Conservation (phyloP, 1,140 invertebrate species). For the Drosophila repleta region DNA sequence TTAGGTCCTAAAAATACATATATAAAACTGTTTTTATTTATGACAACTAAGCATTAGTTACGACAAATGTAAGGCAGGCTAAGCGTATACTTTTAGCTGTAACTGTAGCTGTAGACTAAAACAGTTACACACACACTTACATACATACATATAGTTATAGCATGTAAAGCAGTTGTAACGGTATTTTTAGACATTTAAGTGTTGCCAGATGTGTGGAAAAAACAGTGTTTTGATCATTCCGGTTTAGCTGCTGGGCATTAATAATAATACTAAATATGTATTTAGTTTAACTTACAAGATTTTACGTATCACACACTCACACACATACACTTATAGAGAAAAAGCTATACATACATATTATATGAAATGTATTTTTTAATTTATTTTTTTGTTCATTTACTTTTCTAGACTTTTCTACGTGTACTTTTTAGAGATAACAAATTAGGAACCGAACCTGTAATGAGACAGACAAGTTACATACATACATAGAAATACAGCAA, state of each 20-base stretch:
- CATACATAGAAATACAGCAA: slow-evolving; percentile 55
- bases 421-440: slow-evolving; percentile 67
- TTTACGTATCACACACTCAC: slow-evolving; percentile 25
- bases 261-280: slow-evolving; percentile 28
- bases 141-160: slow-evolving; percentile 55
- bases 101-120: slow-evolving; percentile 65
- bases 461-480: slow-evolving; percentile 51
- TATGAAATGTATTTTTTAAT: slow-evolving; percentile 33
- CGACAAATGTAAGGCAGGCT: slow-evolving; percentile 39
- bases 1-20: slow-evolving; percentile 42
- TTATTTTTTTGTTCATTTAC: slow-evolving; percentile 2
- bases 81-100: slow-evolving; percentile 42
- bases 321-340: slow-evolving; percentile 9
- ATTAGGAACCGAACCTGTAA: slow-evolving; percentile 47
- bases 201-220: slow-evolving; percentile 60
- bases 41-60: slow-evolving; percentile 43
- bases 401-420: slow-evolving; percentile 66
- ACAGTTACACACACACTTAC: slow-evolving; percentile 32
- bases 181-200: slow-evolving; percentile 74
- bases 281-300: slow-evolving; percentile 21
- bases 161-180: slow-evolving; percentile 70
- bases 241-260: slow-evolving; percentile 35
- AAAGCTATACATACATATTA: slow-evolving; percentile 27
- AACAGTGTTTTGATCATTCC: slow-evolving; percentile 24
- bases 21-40: slow-evolving; percentile 34